These are phyloP conservation scores for Acromyrmex echinatior DNA, from an alignment of 1,140 invertebrate genomes.

Conservation along the genomic window DNA sequence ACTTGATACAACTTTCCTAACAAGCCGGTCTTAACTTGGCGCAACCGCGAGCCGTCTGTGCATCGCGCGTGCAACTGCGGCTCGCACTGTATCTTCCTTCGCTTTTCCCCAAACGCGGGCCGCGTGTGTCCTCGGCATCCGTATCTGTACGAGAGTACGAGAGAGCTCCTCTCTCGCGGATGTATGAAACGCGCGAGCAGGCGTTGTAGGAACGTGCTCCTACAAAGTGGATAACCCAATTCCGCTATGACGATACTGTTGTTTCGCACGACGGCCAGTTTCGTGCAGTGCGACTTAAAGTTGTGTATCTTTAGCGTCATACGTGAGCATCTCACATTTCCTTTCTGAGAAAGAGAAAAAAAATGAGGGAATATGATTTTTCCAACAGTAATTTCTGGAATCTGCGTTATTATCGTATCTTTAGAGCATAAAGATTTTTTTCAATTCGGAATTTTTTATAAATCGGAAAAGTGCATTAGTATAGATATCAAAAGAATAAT, in stretches of 20 bases:
- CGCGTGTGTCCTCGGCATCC: slow-evolving; percentile 13
- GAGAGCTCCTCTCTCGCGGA: slow-evolving; percentile 33
- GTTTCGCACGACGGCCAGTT: slow-evolving; percentile 41
- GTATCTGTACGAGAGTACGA: slow-evolving; percentile 6
- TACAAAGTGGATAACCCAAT: slow-evolving; percentile 81
- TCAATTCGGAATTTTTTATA: too few relatives aligned
- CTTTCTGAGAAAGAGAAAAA: neutral
- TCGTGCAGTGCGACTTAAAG: neutral
- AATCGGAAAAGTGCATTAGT: neutral
- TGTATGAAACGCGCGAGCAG: slow-evolving; percentile 68
- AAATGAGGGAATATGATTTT: neutral
- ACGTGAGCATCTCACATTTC: neutral
- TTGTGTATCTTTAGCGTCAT: slow-evolving; percentile 5
- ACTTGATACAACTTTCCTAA: slow-evolving; percentile 79
- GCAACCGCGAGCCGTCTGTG: slow-evolving; percentile 72
- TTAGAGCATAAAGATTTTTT: neutral
- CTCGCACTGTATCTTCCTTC: slow-evolving; percentile 21
- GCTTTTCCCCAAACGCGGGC: neutral
- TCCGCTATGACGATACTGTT: slow-evolving; percentile 57
- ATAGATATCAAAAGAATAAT: too few relatives aligned
- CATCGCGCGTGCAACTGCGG: slow-evolving; percentile 68
- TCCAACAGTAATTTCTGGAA: neutral
- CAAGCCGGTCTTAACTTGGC: slow-evolving; percentile 76
- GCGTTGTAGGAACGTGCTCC: slow-evolving; percentile 70
- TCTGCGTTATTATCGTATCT: neutral